phyloP scores from a whole-genome alignment of 2,113 vertebrate genomes.

The Capreolus pygargus region DNA sequence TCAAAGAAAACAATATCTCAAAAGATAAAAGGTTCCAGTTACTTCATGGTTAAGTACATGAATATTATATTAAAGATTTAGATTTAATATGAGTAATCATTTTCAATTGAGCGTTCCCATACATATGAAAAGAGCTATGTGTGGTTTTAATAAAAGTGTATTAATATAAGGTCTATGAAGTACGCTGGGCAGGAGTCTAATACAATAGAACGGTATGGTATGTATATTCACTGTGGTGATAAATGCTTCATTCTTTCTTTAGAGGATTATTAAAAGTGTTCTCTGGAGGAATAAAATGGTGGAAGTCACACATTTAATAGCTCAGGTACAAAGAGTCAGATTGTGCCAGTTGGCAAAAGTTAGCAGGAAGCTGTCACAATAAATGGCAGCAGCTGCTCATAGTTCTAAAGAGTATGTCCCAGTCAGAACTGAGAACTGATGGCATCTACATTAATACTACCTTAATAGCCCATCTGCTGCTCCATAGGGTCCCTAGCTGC shows the following conservation, averaged over 20 bases:
- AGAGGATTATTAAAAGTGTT: constrained; percentile 85
- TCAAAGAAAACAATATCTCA: constrained; percentile 47
- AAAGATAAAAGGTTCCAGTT: not conserved
- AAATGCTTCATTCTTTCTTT: constrained; percentile 83
- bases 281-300: constrained; percentile 87
- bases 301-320: constrained; percentile 92
- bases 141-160: constrained; percentile 46
- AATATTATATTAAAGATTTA: constrained; percentile 50
- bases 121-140: constrained; percentile 18
- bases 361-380: constrained; percentile 99
- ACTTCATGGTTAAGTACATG: constrained; percentile 40
- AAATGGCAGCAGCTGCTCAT: constrained; percentile 99
- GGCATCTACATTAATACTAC: constrained; percentile 99
- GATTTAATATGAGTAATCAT: constrained; percentile 58
- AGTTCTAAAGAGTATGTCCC: constrained; percentile 99
- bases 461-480: constrained; percentile 99
- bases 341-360: constrained; percentile 99
- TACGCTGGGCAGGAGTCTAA: constrained; percentile 24
- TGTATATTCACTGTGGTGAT: constrained; percentile 84
- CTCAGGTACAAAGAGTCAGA: constrained; percentile 93
- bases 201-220: constrained; percentile 78
- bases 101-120: constrained; percentile 48
- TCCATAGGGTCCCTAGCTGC: constrained; percentile 99
- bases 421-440: constrained; percentile 99
- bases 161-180: constrained; percentile 67